Percentiles rank a stretch among this genome's conserved stretches.
Evolutionary conservation across 2,113 vertebrate species (phyloP).

Genomic region (Neotoma lepida): DNA sequence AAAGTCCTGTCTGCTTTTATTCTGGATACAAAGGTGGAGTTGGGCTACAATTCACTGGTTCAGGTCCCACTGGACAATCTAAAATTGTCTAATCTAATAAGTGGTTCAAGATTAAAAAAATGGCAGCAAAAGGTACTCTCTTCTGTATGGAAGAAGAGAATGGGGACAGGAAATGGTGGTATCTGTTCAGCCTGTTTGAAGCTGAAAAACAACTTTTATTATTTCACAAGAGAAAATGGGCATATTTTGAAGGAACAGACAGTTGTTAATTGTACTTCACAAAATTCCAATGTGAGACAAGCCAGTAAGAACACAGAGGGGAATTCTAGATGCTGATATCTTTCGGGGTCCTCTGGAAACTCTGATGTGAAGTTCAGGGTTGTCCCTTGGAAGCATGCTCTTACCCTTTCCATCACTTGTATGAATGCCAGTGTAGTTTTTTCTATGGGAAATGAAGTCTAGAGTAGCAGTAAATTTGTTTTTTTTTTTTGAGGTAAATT

Average conservation of each 20-base stretch:
- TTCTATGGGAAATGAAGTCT: background rate
- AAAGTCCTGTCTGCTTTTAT: background rate
- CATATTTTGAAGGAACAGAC: background rate
- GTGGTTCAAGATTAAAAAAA: background rate
- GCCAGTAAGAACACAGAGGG: background rate
- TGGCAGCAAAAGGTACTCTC: background rate
- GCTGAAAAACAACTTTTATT: background rate
- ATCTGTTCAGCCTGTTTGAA: background rate
- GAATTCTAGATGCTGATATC: background rate
- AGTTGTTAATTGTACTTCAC: background rate
- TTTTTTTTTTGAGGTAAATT: background rate
- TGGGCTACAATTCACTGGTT: background rate
- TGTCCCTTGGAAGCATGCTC: background rate
- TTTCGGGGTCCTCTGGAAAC: background rate
- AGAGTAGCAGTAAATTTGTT: background rate
- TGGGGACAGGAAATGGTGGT: background rate
- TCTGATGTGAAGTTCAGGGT: background rate
- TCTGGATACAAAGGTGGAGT: background rate
- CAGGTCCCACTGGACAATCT: background rate
- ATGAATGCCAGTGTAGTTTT: background rate
- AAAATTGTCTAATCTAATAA: background rate
- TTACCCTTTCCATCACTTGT: background rate
- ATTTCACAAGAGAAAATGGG: background rate
- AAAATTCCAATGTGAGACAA: background rate
- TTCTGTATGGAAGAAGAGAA: background rate